Evolutionary conservation across 2,797 vertebrate genomes (phyloP).

Genomic region (Australoheros facetus): DNA sequence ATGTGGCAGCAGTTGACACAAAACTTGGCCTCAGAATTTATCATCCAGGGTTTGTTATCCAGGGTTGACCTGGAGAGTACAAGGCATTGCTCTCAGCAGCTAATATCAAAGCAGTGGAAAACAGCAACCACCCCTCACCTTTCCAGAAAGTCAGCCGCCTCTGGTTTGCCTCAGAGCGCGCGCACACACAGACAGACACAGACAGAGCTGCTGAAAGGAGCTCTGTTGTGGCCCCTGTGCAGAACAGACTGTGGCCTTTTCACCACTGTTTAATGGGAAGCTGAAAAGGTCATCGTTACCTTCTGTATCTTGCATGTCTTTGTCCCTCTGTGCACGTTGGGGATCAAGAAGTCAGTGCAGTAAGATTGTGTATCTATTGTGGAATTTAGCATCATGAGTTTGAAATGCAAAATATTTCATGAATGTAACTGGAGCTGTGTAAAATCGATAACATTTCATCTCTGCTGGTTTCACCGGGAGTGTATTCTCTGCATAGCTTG

Average conservation of each 20-base stretch:
- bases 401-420: constrained; percentile 56
- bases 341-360: constrained; percentile 29
- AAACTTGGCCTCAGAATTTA: constrained; percentile 11
- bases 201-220: constrained; percentile 62
- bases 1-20: constrained; percentile 22
- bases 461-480: constrained; percentile 2
- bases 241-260: constrained; percentile 71
- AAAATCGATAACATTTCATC: constrained; percentile 40
- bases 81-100: constrained; percentile 26
- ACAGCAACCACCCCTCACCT: constrained; percentile 56
- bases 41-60: constrained; percentile 29
- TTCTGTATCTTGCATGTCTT: constrained; percentile 36
- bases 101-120: constrained; percentile 45
- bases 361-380: constrained; percentile 40
- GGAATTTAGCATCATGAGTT: constrained; percentile 43
- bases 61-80: constrained; percentile 9
- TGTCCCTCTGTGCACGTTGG: constrained; percentile 27
- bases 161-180: constrained; percentile 56
- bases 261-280: constrained; percentile 60
- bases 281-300: constrained; percentile 71
- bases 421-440: constrained; percentile 47
- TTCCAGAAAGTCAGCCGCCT: constrained; percentile 51
- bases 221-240: constrained; percentile 70
- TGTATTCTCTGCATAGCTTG: constrained; percentile 17
- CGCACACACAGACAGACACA: constrained; percentile 35